Conservation (phyloP, 2,888 invertebrate species). For the Artemia sp. region DNA sequence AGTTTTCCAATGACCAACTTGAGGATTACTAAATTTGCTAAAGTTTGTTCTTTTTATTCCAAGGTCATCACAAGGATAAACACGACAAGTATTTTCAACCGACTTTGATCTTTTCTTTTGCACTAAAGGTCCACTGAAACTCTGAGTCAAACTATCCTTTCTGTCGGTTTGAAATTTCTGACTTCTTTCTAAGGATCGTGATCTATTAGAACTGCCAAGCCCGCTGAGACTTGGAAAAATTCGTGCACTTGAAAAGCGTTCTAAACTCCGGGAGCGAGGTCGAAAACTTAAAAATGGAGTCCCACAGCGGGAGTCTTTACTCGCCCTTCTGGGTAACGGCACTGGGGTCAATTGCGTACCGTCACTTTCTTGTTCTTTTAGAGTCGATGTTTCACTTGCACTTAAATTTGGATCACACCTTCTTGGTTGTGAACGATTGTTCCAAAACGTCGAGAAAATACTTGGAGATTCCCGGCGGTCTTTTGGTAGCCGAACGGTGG, state of each 20-base stretch:
- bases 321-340: conserved; percentile 4
- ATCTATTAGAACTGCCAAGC: conserved; percentile 18
- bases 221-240: background rate
- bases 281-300: conserved; percentile 9
- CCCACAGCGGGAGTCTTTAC: conserved; percentile 15
- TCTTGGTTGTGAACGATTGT: background rate
- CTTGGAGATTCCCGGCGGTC: conserved; percentile 7
- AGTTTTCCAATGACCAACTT: conserved; percentile 18
- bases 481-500: background rate
- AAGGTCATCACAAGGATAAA: conserved; percentile 9
- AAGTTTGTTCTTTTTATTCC: background rate
- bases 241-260: background rate
- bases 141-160: conserved; percentile 16
- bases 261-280: conserved; percentile 4
- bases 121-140: conserved; percentile 16
- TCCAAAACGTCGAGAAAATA: conserved; percentile 7
- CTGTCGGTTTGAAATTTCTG: conserved; percentile 26
- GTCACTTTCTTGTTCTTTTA: conserved; percentile 8
- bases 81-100: background rate
- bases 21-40: background rate
- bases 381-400: background rate
- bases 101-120: conserved; percentile 11
- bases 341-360: conserved; percentile 1
- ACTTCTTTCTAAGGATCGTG: conserved; percentile 28
- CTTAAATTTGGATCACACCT: background rate